A percentile compares a stretch with the other conserved stretches of the same genome.
Conservation (phyloP, 2,113 vertebrate genomes). For the Chamaea fasciata region DNA sequence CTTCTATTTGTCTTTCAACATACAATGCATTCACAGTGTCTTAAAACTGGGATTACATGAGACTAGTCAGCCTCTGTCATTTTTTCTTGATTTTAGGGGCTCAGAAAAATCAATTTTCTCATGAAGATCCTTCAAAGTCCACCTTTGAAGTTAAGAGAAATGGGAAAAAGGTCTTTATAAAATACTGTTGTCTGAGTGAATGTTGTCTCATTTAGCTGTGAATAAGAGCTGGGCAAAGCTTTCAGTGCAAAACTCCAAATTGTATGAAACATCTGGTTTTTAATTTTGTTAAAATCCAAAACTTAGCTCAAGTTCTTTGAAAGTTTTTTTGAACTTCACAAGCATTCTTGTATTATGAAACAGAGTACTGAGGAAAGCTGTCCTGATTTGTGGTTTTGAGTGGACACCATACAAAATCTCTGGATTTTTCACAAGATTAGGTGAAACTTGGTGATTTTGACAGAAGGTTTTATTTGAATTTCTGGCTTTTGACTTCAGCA, state of each 20-base stretch:
- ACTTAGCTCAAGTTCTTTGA: constrained; percentile 15
- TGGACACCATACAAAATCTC: background rate
- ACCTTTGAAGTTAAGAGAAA: background rate
- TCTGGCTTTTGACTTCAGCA: background rate
- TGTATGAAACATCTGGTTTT: background rate
- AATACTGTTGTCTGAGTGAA: background rate
- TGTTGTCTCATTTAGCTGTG: background rate
- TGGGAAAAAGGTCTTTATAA: background rate
- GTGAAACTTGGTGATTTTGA: background rate
- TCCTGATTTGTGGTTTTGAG: constrained; percentile 21
- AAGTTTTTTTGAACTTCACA: constrained; percentile 35
- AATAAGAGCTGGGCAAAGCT: background rate
- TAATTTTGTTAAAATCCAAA: constrained; percentile 28
- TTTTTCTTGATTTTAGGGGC: background rate
- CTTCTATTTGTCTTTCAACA: background rate
- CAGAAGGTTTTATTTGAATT: background rate
- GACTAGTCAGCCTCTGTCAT: background rate
- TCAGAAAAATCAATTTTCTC: background rate
- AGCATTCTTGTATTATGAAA: constrained; percentile 24
- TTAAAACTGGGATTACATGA: background rate
- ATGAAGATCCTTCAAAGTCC: background rate
- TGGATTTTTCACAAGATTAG: background rate
- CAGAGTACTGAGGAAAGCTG: background rate
- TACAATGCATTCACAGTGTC: background rate
- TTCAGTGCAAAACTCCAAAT: background rate